Evolutionary conservation across 2,113 vertebrate genomes (phyloP), one percentile per base, ranked within the genome.

Genomic region (Platysteira castanea): DNA sequence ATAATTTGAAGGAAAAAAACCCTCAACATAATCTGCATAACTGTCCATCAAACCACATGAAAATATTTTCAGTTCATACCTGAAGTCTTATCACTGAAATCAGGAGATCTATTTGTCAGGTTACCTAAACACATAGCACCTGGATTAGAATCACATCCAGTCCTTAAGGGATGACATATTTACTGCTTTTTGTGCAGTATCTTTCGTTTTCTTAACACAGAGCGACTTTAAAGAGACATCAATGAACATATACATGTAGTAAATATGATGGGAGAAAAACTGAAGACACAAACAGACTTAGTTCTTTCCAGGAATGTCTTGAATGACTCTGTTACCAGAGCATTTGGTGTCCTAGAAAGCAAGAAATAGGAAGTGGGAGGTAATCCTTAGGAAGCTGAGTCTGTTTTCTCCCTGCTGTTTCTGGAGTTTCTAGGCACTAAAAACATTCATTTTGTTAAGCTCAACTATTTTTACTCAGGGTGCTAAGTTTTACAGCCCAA

Each of bases 381-480:
- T n/a, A 84, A 57, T 67, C 28, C 35, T 59, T 37, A 22, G 22
- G 16, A 84, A 87, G 13, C 21, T 6, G 24, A 44, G 12, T 10
- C 57, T 80, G 23, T 82, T 71, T 91, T 78, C 88, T 88, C 39
- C 33, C 35, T 88, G 52, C 44, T 68, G 42, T 68, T 87, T 85
- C 71, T 73, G 39, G 42, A 69, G 30, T 65, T 84, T 31, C 50
- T 57, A 71, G 54, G 30, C 31, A 44, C 53, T 68, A 59, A 88
- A 44, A 82, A 17, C 8, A 68, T 83, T 64, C 3, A 65, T 69
- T 37, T 61, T 91, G 7, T 47, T 65, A 10, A 74, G 10, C 13
- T 78, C 17, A 89, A 68, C 12, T 59, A 53, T 60, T 92, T 86
- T 81, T 33, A 61, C 21, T 70, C 31, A 46, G 31, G 44, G 14